These are phyloP conservation scores for Neogobius melanostomus DNA, from an alignment of 2,113 vertebrate species.

Conservation along the genomic window DNA sequence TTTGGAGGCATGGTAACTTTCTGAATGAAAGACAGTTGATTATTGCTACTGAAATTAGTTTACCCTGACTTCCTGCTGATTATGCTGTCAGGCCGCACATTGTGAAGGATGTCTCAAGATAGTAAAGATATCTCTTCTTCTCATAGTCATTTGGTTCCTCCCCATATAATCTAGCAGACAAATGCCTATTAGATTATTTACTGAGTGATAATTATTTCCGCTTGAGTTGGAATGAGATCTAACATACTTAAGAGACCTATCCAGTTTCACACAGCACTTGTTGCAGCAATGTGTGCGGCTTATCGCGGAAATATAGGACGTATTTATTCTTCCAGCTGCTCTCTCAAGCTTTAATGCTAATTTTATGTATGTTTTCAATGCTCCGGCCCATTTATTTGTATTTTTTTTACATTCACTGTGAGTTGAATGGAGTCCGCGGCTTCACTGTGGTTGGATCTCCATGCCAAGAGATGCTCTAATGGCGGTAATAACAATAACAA, in stretches of 20 bases:
- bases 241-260: not conserved
- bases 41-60: not conserved
- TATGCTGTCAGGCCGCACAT: not conserved
- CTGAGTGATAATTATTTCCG: conserved; percentile 5
- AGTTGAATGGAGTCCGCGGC: not conserved
- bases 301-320: not conserved
- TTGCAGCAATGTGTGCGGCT: not conserved
- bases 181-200: not conserved
- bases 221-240: not conserved
- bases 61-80: not conserved
- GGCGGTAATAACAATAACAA: conserved; percentile 9
- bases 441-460: not conserved
- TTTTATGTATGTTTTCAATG: conserved; percentile 9
- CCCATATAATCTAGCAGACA: not conserved
- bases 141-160: not conserved
- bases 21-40: not conserved
- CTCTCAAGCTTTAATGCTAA: not conserved
- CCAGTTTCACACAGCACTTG: conserved; percentile 1
- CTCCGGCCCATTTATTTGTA: not conserved
- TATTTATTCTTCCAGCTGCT: not conserved
- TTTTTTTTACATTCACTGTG: not conserved
- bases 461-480: not conserved
- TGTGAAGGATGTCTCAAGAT: not conserved
- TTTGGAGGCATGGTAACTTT: not conserved
- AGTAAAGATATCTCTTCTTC: not conserved